Evolutionary conservation across 2,888 invertebrate species (phyloP).

Genomic region (Tridacna crocea): DNA sequence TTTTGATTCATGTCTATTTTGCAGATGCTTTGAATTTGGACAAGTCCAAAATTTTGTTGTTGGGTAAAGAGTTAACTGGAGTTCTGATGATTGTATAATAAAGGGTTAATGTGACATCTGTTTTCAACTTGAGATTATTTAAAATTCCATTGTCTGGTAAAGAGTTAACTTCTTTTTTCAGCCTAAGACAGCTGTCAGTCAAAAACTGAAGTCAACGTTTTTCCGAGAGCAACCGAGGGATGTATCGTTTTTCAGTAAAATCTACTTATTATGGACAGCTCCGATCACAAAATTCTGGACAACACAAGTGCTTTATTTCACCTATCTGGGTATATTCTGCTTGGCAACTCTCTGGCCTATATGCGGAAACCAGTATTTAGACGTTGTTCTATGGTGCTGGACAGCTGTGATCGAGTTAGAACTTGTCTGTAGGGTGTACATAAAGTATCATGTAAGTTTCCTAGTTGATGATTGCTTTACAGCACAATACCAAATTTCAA

Average conservation of each 20-base stretch:
- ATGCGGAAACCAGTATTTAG: constrained; percentile 83
- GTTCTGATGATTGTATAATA: too few relatives aligned
- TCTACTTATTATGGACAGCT: constrained; percentile 83
- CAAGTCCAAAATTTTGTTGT: too few relatives aligned
- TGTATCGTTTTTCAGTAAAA: constrained; percentile 67
- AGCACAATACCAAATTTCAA: neutral
- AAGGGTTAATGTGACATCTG: too few relatives aligned
- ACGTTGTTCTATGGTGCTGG: constrained; percentile 81
- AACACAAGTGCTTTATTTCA: constrained; percentile 79
- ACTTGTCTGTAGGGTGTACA: constrained; percentile 66
- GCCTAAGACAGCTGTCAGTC: constrained; percentile 12
- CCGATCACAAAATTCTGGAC: constrained; percentile 85
- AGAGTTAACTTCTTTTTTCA: neutral
- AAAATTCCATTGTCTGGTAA: too few relatives aligned
- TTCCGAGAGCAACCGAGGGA: constrained; percentile 23
- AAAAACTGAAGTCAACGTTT: constrained; percentile 4
- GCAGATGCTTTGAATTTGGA: too few relatives aligned
- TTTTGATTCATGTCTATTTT: too few relatives aligned
- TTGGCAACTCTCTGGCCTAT: constrained; percentile 82
- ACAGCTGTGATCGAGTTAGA: constrained; percentile 74
- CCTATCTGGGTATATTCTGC: constrained; percentile 74
- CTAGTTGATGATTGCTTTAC: neutral
- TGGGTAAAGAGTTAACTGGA: too few relatives aligned
- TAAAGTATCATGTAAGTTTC: constrained; percentile 71
- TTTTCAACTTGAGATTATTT: too few relatives aligned